These are phyloP conservation scores for Sebastes iracundus DNA, from an alignment of 2,797 vertebrate species.

Conservation along the genomic window DNA sequence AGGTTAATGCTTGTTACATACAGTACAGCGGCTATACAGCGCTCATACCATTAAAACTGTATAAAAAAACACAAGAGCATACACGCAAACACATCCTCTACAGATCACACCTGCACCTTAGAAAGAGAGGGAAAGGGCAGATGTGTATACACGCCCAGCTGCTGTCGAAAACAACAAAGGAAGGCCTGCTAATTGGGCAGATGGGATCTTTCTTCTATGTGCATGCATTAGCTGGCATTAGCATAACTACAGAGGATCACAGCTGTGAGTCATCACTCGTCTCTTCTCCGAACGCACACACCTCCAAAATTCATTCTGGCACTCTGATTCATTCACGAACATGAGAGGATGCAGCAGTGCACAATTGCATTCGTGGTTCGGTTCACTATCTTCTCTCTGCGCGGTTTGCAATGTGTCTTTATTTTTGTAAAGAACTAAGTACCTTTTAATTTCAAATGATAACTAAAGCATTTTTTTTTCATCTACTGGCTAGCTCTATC, in stretches of 20 bases:
- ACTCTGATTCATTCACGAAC: constrained; percentile 48
- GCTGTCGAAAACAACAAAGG: constrained; percentile 70
- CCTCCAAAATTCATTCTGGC: constrained; percentile 25
- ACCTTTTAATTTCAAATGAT: neutral
- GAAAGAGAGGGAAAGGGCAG: constrained; percentile 22
- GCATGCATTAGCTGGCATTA: constrained; percentile 74
- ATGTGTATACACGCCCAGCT: constrained; percentile 41
- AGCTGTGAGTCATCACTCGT: constrained; percentile 66
- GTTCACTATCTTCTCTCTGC: neutral
- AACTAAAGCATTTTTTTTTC: neutral
- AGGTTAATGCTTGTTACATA: neutral
- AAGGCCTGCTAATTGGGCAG: constrained; percentile 69
- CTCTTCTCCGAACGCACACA: constrained; percentile 37
- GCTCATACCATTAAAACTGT: neutral
- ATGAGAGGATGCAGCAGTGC: constrained; percentile 22
- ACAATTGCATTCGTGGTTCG: neutral
- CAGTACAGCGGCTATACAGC: neutral
- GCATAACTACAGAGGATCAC: constrained; percentile 75
- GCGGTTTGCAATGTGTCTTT: neutral
- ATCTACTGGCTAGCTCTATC: neutral
- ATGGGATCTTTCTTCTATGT: constrained; percentile 73
- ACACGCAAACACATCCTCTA: constrained; percentile 23
- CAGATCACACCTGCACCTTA: constrained; percentile 50
- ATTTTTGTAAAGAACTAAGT: neutral
- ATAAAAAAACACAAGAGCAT: constrained; percentile 1